Evolutionary conservation across 1,140 invertebrate genomes (phyloP).

Genomic region (Scaptomyza montana): DNA sequence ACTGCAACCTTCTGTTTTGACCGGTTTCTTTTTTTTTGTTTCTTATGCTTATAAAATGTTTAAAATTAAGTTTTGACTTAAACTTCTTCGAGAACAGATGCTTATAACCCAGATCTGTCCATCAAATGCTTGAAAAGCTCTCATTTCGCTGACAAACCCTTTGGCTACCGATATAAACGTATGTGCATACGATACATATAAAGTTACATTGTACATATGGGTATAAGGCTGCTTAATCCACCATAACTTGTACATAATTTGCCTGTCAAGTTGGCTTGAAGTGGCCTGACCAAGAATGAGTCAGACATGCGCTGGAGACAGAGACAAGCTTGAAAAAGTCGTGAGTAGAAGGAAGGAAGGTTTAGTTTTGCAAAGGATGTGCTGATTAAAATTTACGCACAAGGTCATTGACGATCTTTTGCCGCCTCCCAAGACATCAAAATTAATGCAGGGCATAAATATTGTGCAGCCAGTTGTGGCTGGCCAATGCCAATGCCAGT

Average conservation of each 20-base stretch:
- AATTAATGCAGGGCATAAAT: constrained; percentile 78
- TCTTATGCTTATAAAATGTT: no score
- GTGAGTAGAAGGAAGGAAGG: no score
- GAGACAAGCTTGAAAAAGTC: background rate
- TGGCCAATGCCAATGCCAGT: constrained; percentile 7
- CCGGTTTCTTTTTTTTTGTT: constrained; percentile 1
- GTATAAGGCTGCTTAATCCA: constrained; percentile 33
- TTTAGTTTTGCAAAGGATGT: constrained; percentile 48
- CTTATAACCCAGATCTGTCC: constrained; percentile 45
- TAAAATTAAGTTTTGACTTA: constrained; percentile 6
- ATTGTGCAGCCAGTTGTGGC: constrained; percentile 51
- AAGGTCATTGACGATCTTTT: constrained; percentile 62
- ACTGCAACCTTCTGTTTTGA: background rate
- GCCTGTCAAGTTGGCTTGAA: constrained; percentile 38
- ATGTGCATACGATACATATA: constrained; percentile 1
- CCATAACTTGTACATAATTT: constrained; percentile 43
- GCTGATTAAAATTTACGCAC: constrained; percentile 76
- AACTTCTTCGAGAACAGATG: constrained; percentile 17
- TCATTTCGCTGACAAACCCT: constrained; percentile 36
- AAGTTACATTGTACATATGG: constrained; percentile 9
- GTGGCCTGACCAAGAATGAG: constrained; percentile 9
- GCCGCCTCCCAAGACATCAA: constrained; percentile 53
- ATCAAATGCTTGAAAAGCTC: constrained; percentile 24
- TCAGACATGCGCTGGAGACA: background rate
- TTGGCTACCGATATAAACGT: constrained; percentile 33